A percentile compares a stretch with the other conserved stretches of the same genome.
Evolutionary conservation across 2,113 vertebrate genomes (phyloP).

Genomic region (Plotosus lineatus): DNA sequence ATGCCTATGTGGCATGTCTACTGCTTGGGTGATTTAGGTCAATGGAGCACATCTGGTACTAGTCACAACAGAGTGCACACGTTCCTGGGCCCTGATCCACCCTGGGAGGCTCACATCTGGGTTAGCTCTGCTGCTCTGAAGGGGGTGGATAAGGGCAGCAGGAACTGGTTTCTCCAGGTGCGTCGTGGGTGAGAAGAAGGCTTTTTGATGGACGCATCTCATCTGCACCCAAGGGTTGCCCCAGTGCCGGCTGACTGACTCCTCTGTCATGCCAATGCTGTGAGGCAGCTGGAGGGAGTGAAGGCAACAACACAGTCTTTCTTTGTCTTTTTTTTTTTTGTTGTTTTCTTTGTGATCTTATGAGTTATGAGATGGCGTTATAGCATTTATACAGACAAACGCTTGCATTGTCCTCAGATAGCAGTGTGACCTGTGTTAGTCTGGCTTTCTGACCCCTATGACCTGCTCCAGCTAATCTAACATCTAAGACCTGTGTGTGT

Average conservation of each 20-base stretch:
- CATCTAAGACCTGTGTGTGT: slow-evolving; percentile 37
- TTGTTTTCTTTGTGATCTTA: slow-evolving; percentile 27
- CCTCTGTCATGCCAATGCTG: slow-evolving; percentile 64
- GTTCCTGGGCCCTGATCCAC: slow-evolving; percentile 74
- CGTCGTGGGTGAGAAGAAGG: slow-evolving; percentile 59
- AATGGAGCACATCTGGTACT: slow-evolving; percentile 84
- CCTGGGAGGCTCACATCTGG: slow-evolving; percentile 79
- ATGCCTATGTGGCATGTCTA: slow-evolving; percentile 79
- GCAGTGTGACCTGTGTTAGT: slow-evolving; percentile 26
- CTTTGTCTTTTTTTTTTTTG: slow-evolving; percentile 53
- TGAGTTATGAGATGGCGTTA: slow-evolving; percentile 1
- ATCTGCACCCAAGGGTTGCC: slow-evolving; percentile 66
- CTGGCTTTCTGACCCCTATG: slow-evolving; percentile 38
- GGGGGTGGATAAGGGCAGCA: slow-evolving; percentile 46
- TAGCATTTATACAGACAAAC: slow-evolving; percentile 27
- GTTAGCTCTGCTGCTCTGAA: slow-evolving; percentile 64
- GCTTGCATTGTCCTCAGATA: slow-evolving; percentile 31
- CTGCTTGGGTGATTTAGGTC: slow-evolving; percentile 82
- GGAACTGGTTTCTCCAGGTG: slow-evolving; percentile 73
- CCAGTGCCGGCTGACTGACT: slow-evolving; percentile 64
- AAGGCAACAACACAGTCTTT: slow-evolving; percentile 37
- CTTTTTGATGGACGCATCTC: slow-evolving; percentile 74
- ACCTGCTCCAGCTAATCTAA: slow-evolving; percentile 40
- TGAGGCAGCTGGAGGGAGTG: slow-evolving; percentile 43
- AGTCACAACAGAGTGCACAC: slow-evolving; percentile 82